Conservation (phyloP, 2,888 invertebrate genomes). For the Oxyteleia sp. region DNA sequence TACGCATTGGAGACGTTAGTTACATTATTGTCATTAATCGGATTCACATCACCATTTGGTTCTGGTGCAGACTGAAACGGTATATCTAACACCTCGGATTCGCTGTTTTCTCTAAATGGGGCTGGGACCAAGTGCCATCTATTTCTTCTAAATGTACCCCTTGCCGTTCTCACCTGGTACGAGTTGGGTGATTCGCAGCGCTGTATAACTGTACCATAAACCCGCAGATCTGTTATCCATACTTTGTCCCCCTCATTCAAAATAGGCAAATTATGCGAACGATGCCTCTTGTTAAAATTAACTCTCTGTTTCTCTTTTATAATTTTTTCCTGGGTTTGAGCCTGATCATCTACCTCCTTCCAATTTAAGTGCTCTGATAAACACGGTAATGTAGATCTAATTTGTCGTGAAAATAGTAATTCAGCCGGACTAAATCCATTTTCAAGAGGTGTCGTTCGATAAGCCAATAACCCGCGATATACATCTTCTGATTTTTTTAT, state of each 20-base stretch:
- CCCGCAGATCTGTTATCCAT: conserved; percentile 73
- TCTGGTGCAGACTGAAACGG: too few relatives aligned
- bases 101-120: neutral
- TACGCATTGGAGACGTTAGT: too few relatives aligned
- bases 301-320: conserved; percentile 49
- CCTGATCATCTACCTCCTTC: neutral
- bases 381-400: conserved; percentile 4
- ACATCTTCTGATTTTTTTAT: neutral
- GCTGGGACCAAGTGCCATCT: conserved; percentile 46
- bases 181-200: conserved; percentile 39
- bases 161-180: conserved; percentile 18
- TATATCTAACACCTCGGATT: neutral
- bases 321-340: conserved; percentile 48
- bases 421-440: conserved; percentile 9
- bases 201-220: conserved; percentile 25
- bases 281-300: conserved; percentile 72
- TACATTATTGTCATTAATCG: too few relatives aligned
- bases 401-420: conserved; percentile 7
- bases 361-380: neutral
- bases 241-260: conserved; percentile 69
- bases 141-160: conserved; percentile 28
- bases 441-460: neutral
- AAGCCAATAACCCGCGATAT: neutral
- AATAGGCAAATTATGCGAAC: conserved; percentile 57
- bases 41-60: too few relatives aligned